A percentile compares a stretch with the other conserved stretches of the same genome.
phyloP scores from a whole-genome alignment of 2,113 vertebrate genomes.

The Labrus mixtus region DNA sequence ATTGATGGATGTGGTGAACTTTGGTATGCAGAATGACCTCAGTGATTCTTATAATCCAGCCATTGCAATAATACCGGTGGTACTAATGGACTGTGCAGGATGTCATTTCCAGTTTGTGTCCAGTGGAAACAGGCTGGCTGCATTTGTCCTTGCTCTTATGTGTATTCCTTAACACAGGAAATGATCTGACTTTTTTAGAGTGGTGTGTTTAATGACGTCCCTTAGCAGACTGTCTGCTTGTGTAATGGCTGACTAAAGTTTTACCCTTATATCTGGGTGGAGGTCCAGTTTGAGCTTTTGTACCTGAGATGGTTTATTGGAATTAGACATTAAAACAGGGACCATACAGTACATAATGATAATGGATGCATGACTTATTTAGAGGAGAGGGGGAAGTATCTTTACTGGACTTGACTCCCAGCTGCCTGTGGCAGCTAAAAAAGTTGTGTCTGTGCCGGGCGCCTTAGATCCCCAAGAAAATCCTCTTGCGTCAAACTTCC shows the following conservation, averaged over 20 bases:
- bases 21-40: not conserved
- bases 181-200: not conserved
- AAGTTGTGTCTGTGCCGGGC: slow-evolving; percentile 51
- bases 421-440: slow-evolving; percentile 50
- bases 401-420: slow-evolving; percentile 24
- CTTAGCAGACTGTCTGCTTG: not conserved
- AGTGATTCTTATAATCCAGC: slow-evolving; percentile 2
- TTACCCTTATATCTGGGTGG: not conserved
- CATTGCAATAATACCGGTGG: not conserved
- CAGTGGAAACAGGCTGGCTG: not conserved
- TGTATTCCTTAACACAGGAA: not conserved
- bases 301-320: not conserved
- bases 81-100: slow-evolving; percentile 1
- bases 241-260: not conserved
- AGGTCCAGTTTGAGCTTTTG: not conserved
- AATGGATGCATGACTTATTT: slow-evolving; percentile 30
- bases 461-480: slow-evolving; percentile 69
- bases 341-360: slow-evolving; percentile 4
- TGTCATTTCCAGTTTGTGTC: not conserved
- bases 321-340: slow-evolving; percentile 12
- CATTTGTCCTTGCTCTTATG: not conserved
- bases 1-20: not conserved
- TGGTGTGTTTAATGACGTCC: not conserved
- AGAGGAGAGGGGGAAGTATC: not conserved
- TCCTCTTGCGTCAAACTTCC: slow-evolving; percentile 65